Conservation (phyloP, 2,113 vertebrate species). For the Tetraodon nigroviridis region DNA sequence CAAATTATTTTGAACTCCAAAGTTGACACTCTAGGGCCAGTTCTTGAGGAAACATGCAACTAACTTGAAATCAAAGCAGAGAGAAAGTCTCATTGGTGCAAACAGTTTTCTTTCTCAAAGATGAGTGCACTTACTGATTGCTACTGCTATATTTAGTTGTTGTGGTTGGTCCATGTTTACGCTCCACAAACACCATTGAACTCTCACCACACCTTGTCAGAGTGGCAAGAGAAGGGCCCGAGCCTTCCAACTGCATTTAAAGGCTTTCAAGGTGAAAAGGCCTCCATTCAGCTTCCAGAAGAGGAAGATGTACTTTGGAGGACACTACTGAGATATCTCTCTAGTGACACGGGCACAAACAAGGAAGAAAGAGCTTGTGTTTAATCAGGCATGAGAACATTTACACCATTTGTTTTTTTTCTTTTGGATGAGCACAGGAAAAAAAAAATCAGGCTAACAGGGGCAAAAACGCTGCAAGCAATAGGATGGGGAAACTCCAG, state of each 20-base stretch:
- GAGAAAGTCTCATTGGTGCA: conserved; percentile 21
- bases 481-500: conserved; percentile 38
- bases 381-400: conserved; percentile 64
- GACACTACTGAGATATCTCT: conserved; percentile 43
- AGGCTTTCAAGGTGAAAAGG: conserved; percentile 66
- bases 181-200: conserved; percentile 55
- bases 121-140: conserved; percentile 50
- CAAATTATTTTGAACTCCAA: no score
- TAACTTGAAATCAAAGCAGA: conserved; percentile 40
- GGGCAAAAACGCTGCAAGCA: conserved; percentile 49
- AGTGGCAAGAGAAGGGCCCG: conserved; percentile 41
- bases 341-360: conserved; percentile 27
- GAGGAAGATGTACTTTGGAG: conserved; percentile 48
- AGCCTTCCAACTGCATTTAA: conserved; percentile 57
- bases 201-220: conserved; percentile 52
- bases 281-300: conserved; percentile 43
- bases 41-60: no score
- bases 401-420: conserved; percentile 69
- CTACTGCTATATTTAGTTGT: conserved; percentile 31
- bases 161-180: conserved; percentile 37
- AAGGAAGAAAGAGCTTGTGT: conserved; percentile 37
- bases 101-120: conserved; percentile 8
- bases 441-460: conserved; percentile 46
- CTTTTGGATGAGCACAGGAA: conserved; percentile 51
- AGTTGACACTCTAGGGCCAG: no score